Evolutionary conservation across 2,113 vertebrate species (phyloP).

Genomic region (Gobius niger): DNA sequence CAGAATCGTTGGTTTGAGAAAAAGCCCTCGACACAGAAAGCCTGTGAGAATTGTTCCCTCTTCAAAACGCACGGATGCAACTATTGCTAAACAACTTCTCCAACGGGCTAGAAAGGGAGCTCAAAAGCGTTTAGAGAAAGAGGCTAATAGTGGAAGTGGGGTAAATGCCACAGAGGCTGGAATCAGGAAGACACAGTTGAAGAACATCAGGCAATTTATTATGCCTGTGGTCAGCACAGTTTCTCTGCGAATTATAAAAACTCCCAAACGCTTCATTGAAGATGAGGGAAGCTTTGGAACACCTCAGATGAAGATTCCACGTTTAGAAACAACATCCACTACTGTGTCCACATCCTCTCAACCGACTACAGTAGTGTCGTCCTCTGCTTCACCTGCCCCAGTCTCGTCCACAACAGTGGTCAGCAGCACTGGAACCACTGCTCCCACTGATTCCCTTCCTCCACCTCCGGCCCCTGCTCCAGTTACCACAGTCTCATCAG

Average conservation of each 20-base stretch:
- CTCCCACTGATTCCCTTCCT: constrained; percentile 57
- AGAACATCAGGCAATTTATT: constrained; percentile 97
- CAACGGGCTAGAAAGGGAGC: constrained; percentile 95
- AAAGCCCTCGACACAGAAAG: constrained; percentile 93
- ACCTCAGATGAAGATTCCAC: constrained; percentile 89
- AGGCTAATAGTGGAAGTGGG: constrained; percentile 62
- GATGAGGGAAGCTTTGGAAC: constrained; percentile 86
- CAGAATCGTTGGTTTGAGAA: constrained; percentile 79
- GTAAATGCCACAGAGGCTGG: constrained; percentile 69
- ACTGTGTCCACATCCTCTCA: constrained; percentile 57
- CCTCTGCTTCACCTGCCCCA: constrained; percentile 50
- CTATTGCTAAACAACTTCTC: constrained; percentile 94
- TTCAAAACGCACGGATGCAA: constrained; percentile 92
- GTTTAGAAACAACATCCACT: constrained; percentile 81
- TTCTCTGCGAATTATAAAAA: constrained; percentile 95
- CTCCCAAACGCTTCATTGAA: constrained; percentile 96
- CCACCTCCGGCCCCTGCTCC: constrained; percentile 69
- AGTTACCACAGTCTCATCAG: constrained; percentile 28
- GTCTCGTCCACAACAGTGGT: constrained; percentile 48
- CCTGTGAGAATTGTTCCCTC: constrained; percentile 93
- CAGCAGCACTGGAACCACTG: constrained; percentile 39
- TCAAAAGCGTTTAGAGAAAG: constrained; percentile 87
- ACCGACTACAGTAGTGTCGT: constrained; percentile 45
- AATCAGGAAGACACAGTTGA: constrained; percentile 92
- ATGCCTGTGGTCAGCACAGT: constrained; percentile 98